Percentiles rank a stretch among this genome's conserved stretches.
phyloP scores from a whole-genome alignment of 1,140 invertebrate genomes.

The Grapholita molesta region DNA sequence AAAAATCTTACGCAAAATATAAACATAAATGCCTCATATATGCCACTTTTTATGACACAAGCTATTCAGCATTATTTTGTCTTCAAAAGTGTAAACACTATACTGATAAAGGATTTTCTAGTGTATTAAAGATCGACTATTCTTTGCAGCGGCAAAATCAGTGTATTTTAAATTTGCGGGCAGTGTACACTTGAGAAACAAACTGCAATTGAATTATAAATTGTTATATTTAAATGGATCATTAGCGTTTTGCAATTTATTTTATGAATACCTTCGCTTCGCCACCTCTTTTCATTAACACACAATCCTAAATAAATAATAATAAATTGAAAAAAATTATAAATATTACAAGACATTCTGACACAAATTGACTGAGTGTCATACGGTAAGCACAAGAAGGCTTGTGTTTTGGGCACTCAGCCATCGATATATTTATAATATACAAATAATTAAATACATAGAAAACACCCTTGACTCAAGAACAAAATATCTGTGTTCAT shows the following conservation, averaged over 20 bases:
- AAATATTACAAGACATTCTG: too few relatives aligned
- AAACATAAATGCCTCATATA: neutral
- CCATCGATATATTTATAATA: too few relatives aligned
- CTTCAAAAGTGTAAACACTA: conserved; percentile 11
- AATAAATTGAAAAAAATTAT: too few relatives aligned
- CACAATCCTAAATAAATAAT: too few relatives aligned
- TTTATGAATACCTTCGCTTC: too few relatives aligned
- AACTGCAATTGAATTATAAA: neutral
- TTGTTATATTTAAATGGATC: neutral
- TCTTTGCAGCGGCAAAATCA: conserved; percentile 20
- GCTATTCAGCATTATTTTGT: neutral
- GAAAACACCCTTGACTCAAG: too few relatives aligned
- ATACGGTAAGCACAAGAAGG: too few relatives aligned
- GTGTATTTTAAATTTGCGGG: conserved; percentile 27
- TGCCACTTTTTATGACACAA: neutral
- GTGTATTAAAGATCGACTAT: conserved; percentile 8
- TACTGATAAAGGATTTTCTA: neutral
- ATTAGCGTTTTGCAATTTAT: neutral
- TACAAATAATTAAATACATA: too few relatives aligned
- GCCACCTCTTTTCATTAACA: too few relatives aligned
- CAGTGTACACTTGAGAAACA: conserved; percentile 21
- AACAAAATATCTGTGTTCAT: too few relatives aligned
- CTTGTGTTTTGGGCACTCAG: too few relatives aligned
- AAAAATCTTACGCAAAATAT: neutral
- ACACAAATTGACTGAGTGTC: too few relatives aligned